Conservation (phyloP, 2,113 vertebrate species). For the Nesoenas mayeri region DNA sequence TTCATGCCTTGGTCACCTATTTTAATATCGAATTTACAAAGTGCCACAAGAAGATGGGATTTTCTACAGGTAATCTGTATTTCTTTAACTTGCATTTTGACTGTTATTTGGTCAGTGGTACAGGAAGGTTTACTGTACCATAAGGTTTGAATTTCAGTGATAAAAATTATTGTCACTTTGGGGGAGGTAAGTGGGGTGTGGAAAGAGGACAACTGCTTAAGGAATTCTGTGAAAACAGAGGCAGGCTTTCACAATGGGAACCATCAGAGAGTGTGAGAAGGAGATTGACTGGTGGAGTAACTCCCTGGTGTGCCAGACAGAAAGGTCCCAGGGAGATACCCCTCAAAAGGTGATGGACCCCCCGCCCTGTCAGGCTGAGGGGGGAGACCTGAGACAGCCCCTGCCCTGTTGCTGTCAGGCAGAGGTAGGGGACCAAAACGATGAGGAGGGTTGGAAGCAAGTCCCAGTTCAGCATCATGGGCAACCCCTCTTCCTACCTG, state of each 20-base stretch:
- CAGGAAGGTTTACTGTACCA: not conserved
- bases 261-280: no score
- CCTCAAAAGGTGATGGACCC: no score
- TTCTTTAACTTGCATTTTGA: not conserved
- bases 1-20: conserved; percentile 95
- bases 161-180: not conserved
- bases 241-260: not conserved
- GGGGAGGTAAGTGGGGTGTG: not conserved
- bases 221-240: not conserved
- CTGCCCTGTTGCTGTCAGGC: no score
- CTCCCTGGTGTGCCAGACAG: no score
- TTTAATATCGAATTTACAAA: conserved; percentile 99
- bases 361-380: no score
- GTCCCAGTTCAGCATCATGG: no score
- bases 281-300: no score
- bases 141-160: not conserved
- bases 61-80: conserved; percentile 88
- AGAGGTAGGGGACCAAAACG: no score
- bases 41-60: conserved; percentile 98
- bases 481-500: no score
- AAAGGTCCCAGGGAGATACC: no score
- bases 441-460: no score
- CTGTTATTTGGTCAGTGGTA: not conserved
- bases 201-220: not conserved
- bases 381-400: no score